Evolutionary conservation across 2,888 invertebrate species (phyloP), one percentile per base, ranked within the genome.

Genomic region (Drosophila meridiana): DNA sequence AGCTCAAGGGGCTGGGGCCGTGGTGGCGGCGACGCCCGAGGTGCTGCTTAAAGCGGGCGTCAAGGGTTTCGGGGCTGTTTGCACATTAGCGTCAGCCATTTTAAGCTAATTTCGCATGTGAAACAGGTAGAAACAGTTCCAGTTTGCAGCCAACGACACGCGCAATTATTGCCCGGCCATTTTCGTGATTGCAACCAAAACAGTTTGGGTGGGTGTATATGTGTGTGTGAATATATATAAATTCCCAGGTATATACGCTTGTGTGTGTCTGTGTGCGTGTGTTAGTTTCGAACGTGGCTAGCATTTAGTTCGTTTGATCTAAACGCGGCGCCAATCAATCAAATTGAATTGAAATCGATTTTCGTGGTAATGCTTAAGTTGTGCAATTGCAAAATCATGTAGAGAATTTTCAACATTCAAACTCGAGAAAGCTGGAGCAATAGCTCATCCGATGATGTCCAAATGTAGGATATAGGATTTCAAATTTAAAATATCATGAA

Each of bases 101-200:
- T 88, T 83, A 77, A 76, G 87, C 86, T 90, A 83, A 87, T 87
- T 87, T 81, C 77, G 84, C 81, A 87, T 87, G 90, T 83, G 89
- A 76, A 90, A 86, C 86, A 90, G 89, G 90, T 87, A 90, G 87
- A 70, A 73, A 72, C 78, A 80, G 81, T 78, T 78, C 81, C 89
- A 83, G 78, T 87, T 87, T 67, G 72, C 47, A 87, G 70, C 87
- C 82, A 85, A 76, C 89, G 85, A 85, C 88, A 82, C 89, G 88
- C 85, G 88, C 83, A 90, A 90, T 86, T 86, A 90, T 90, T 90
- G 80, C 89, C 86, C 77, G 80, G 88, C 86, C 86, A 77, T 90
- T 90, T 85, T 88, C 76, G 70, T 85, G 90, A 90, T 90, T 84
- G 84, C 82, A 78, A 62, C 45, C 28, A 38, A 73, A 50, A 50